phyloP scores from a whole-genome alignment of 2,888 invertebrate genomes.

The Parapristionchus giblindavisi region DNA sequence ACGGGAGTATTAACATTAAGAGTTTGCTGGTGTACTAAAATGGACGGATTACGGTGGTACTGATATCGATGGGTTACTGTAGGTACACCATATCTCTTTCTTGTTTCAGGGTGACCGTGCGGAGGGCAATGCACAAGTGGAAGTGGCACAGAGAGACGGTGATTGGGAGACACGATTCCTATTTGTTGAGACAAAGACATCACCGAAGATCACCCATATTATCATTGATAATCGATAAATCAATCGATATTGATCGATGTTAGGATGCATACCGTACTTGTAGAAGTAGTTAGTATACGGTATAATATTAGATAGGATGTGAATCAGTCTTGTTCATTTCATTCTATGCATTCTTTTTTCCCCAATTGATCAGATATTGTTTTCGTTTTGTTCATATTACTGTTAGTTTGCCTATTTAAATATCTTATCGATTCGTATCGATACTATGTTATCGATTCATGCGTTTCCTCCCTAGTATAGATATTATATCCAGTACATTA shows the following conservation, averaged over 20 bases:
- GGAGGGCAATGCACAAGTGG: constrained; percentile 62
- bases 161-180: constrained; percentile 58
- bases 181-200: constrained; percentile 57
- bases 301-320: too few species aligned
- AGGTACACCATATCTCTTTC: not conserved
- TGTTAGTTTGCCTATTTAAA: too few species aligned
- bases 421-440: too few species aligned
- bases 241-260: not conserved
- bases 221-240: constrained; percentile 62
- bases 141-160: constrained; percentile 63
- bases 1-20: not conserved
- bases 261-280: too few species aligned
- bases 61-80: not conserved
- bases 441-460: too few species aligned
- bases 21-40: not conserved
- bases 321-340: too few species aligned
- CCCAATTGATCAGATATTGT: too few species aligned
- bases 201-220: constrained; percentile 56
- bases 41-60: not conserved
- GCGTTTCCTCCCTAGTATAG: too few species aligned
- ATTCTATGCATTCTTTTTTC: too few species aligned
- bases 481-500: not conserved
- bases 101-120: constrained; percentile 52
- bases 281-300: too few species aligned
- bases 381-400: too few species aligned